These are phyloP conservation scores for Spongia lamella DNA, from an alignment of 37 sponge, comb jelly and placozoan species.

Conservation along the genomic window DNA sequence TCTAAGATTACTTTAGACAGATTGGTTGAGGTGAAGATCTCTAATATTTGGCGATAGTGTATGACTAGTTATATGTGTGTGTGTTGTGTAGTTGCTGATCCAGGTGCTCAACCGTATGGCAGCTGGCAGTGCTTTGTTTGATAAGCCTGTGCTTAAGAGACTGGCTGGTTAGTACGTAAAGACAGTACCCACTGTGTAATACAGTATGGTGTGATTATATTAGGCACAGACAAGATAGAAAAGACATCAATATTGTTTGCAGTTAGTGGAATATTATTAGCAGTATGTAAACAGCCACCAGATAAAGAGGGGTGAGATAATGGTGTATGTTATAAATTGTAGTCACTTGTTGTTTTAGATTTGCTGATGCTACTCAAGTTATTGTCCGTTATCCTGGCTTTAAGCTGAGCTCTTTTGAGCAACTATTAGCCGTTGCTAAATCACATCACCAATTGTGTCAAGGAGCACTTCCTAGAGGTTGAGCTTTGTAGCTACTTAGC, in stretches of 20 bases:
- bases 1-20: conserved; percentile 14
- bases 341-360: not conserved
- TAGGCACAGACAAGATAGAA: conserved; percentile 13
- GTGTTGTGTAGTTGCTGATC: not conserved
- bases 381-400: not conserved
- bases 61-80: too few relatives aligned
- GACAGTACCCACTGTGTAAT: too few relatives aligned
- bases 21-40: conserved; percentile 1
- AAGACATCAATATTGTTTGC: conserved; percentile 26
- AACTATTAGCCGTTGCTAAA: too few relatives aligned
- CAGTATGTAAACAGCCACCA: conserved; percentile 5
- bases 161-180: conserved; percentile 10
- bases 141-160: conserved; percentile 8
- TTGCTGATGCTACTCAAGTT: conserved; percentile 8
- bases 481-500: not conserved
- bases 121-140: conserved; percentile 13
- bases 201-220: too few relatives aligned
- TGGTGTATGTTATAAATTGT: not conserved
- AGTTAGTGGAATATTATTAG: conserved; percentile 17
- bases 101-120: conserved; percentile 30
- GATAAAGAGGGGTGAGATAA: not conserved
- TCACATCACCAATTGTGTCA: too few relatives aligned
- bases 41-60: too few relatives aligned
- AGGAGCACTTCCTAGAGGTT: too few relatives aligned
- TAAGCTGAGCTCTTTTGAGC: too few relatives aligned